Conservation (phyloP, 2,888 invertebrate genomes). For the Limnephilus rhombicus region DNA sequence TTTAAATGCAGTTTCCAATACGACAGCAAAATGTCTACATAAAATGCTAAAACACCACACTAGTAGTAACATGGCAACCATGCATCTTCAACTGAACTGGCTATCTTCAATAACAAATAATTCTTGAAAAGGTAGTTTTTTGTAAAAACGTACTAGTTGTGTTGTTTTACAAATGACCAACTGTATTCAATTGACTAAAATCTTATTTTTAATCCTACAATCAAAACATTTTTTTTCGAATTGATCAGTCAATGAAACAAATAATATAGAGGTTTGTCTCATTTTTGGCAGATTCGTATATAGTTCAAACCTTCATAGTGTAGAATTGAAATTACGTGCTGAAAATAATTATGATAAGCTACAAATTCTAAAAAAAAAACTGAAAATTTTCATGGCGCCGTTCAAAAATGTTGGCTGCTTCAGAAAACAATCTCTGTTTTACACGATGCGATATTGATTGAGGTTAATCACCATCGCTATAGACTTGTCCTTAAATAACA, state of each 20-base stretch:
- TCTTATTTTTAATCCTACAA: not conserved
- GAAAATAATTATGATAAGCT: too few species aligned
- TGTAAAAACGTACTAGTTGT: too few species aligned
- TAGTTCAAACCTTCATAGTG: too few species aligned
- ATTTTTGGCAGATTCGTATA: not conserved
- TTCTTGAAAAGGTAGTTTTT: too few species aligned
- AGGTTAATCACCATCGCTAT: not conserved
- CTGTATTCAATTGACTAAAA: not conserved
- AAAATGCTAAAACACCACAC: slow-evolving; percentile 15
- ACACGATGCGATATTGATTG: not conserved
- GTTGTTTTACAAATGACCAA: not conserved
- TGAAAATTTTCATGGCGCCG: not conserved
- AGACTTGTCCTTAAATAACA: not conserved
- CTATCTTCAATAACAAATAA: not conserved
- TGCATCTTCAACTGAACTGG: not conserved
- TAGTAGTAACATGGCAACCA: not conserved
- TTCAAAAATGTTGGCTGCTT: not conserved
- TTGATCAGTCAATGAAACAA: not conserved
- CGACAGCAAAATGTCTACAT: not conserved
- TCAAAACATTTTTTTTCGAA: not conserved
- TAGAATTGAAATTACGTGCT: too few species aligned
- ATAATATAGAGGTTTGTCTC: not conserved
- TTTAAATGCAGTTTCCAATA: slow-evolving; percentile 26
- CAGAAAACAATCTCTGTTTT: not conserved
- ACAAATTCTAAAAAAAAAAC: not conserved